Evolutionary conservation across 2,797 vertebrate species (phyloP).

Genomic region (Parambassis ranga): DNA sequence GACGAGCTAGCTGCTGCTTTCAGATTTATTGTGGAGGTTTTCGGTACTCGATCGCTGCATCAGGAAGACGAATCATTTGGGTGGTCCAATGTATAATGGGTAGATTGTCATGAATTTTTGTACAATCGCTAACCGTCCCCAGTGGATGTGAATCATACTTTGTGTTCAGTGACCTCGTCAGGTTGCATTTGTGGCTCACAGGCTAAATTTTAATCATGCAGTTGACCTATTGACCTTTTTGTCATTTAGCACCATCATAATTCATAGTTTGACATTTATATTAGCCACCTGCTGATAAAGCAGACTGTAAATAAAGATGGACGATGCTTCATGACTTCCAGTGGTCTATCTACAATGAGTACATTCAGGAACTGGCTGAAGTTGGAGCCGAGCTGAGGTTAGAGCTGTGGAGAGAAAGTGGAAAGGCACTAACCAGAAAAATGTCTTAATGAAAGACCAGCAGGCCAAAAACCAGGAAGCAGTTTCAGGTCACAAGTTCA

Average conservation of each 20-base stretch:
- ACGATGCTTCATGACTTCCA: not conserved
- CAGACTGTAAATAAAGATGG: not conserved
- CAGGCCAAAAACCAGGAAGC: constrained; percentile 29
- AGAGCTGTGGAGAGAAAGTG: not conserved
- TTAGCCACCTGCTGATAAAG: no score
- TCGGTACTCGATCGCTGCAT: not conserved
- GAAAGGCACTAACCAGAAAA: constrained; percentile 43
- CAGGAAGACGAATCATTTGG: no score
- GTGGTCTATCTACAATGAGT: constrained; percentile 1
- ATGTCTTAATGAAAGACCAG: constrained; percentile 44
- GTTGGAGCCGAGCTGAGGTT: constrained; percentile 8
- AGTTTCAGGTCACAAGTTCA: constrained; percentile 48
- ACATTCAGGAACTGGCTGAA: constrained; percentile 4
- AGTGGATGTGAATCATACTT: not conserved
- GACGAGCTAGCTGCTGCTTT: not conserved
- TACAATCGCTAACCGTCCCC: not conserved
- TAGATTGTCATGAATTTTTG: not conserved
- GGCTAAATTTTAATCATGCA: no score
- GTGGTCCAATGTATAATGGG: no score
- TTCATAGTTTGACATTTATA: no score
- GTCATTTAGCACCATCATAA: no score
- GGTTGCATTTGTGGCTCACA: not conserved
- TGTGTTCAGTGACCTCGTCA: not conserved
- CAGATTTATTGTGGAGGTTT: not conserved
- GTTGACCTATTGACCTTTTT: no score